Evolutionary conservation across 1,140 invertebrate species (phyloP).

Genomic region (Drosophila sucinea): DNA sequence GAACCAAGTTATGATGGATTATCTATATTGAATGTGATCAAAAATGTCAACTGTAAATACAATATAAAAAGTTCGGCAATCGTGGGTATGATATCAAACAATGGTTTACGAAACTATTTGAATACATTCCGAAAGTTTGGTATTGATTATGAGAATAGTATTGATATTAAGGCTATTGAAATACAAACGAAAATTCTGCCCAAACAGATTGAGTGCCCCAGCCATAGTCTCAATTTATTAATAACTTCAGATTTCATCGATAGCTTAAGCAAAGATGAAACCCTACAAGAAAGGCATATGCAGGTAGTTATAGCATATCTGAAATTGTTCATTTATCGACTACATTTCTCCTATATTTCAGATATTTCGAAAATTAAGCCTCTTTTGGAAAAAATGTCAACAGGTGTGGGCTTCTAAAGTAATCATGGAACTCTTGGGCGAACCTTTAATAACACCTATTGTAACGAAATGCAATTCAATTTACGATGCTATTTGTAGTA

Average conservation of each 20-base stretch:
- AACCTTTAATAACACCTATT: not conserved
- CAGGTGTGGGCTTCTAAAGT: not conserved
- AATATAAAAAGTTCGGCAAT: conserved; percentile 31
- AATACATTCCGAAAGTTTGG: conserved; percentile 26
- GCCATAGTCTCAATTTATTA: conserved; percentile 20
- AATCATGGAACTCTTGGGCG: conserved; percentile 8
- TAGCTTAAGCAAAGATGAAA: conserved; percentile 1
- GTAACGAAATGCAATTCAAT: conserved; percentile 29
- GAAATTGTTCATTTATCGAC: not conserved
- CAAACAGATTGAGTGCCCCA: conserved; percentile 31
- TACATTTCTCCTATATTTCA: conserved; percentile 3
- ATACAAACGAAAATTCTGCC: conserved; percentile 5
- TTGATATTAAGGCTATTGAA: not conserved
- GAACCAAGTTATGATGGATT: not conserved
- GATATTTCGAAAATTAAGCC: conserved; percentile 24
- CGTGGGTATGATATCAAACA: conserved; percentile 20
- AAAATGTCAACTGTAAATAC: conserved; percentile 18
- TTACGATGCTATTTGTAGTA: conserved; percentile 30
- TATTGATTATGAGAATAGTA: not conserved
- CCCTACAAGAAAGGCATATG: conserved; percentile 17
- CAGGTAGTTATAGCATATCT: conserved; percentile 4
- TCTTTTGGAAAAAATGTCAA: not conserved
- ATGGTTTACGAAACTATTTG: not conserved
- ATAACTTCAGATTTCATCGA: conserved; percentile 23
- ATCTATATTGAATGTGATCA: conserved; percentile 18